Percentiles rank a stretch among this genome's conserved stretches.
These are phyloP conservation scores for Plutomurus gul DNA, from an alignment of 1,140 invertebrate species.

Conservation along the genomic window DNA sequence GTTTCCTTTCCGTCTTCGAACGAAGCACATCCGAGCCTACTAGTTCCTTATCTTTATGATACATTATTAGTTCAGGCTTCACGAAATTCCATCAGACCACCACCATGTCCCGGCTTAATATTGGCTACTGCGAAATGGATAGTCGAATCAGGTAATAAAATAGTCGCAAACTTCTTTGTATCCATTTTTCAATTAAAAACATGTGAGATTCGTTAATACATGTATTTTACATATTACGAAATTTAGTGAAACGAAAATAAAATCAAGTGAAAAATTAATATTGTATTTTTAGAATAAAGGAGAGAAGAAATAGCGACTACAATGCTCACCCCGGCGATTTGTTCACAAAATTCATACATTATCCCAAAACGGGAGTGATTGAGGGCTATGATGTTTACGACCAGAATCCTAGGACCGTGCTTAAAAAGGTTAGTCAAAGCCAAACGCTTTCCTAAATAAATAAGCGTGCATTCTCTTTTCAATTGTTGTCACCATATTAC, in stretches of 20 bases:
- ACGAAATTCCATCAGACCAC: neutral
- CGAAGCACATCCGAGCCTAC: neutral
- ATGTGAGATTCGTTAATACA: neutral
- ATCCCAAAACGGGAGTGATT: neutral
- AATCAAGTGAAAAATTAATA: neutral
- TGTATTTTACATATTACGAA: neutral
- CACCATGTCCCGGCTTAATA: neutral
- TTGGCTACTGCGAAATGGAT: slow-evolving; percentile 12
- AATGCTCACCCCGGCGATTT: neutral
- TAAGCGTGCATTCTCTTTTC: too few relatives aligned
- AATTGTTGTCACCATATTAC: too few relatives aligned
- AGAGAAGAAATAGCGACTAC: slow-evolving; percentile 1
- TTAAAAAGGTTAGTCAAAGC: neutral
- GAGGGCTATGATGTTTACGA: slow-evolving; percentile 8
- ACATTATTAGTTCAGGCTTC: neutral
- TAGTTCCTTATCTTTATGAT: neutral
- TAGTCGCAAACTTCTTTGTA: too few relatives aligned
- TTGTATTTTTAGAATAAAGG: neutral
- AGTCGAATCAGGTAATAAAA: neutral
- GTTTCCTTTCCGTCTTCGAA: slow-evolving; percentile 27
- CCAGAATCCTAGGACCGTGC: slow-evolving; percentile 8
- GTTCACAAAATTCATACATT: slow-evolving; percentile 7
- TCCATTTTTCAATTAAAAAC: neutral
- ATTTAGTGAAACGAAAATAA: neutral
- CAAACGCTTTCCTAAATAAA: too few relatives aligned